Evolutionary conservation across 2,113 vertebrate genomes (phyloP).

Genomic region (Hemicordylus capensis): DNA sequence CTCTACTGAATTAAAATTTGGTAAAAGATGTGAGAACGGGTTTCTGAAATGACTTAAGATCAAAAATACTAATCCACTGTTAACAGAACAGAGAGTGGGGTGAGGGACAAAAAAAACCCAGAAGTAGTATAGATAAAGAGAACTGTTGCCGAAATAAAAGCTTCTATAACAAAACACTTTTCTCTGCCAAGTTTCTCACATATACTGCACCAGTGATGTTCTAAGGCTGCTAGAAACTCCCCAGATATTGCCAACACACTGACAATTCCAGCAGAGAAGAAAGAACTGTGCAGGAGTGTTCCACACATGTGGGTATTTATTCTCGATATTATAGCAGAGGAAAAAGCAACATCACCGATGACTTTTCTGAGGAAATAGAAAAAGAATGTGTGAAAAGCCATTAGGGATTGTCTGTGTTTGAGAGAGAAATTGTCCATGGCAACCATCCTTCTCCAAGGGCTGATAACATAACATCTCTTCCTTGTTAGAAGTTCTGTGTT

Average conservation of each 20-base stretch:
- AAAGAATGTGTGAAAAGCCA: background rate
- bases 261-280: background rate
- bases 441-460: background rate
- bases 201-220: background rate
- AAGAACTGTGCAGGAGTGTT: background rate
- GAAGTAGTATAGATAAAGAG: background rate
- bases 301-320: background rate
- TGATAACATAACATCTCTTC: background rate
- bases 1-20: background rate
- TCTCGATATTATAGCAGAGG: background rate
- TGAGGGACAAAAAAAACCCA: slow-evolving; percentile 1
- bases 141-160: background rate
- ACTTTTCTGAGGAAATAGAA: background rate
- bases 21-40: background rate
- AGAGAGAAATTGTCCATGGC: background rate
- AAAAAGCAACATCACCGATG: background rate
- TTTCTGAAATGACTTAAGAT: background rate
- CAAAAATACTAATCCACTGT: background rate
- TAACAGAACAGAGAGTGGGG: background rate
- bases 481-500: background rate
- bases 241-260: background rate
- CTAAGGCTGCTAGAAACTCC: slow-evolving; percentile 8
- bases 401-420: background rate
- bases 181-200: background rate
- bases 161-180: background rate